Evolutionary conservation across 2,888 invertebrate species (phyloP).

Genomic region (Brachyptera risi): DNA sequence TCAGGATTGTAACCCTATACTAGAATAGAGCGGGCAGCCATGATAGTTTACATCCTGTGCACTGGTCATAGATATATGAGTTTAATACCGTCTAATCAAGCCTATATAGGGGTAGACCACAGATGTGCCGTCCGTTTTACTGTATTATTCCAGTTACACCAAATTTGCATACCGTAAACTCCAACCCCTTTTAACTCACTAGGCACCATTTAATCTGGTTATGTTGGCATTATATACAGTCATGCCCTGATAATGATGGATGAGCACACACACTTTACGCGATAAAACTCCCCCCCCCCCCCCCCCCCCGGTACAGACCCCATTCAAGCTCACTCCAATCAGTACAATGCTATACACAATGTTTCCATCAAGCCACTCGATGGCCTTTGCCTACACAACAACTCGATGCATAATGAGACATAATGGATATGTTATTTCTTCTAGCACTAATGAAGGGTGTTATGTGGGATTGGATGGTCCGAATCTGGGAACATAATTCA

Average conservation of each 20-base stretch:
- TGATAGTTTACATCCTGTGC: too few species aligned
- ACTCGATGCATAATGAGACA: too few species aligned
- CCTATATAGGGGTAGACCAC: not conserved
- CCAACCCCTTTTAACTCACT: conserved; percentile 21
- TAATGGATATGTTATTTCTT: too few species aligned
- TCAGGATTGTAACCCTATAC: too few species aligned
- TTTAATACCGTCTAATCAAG: conserved; percentile 17
- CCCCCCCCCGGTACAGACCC: too few species aligned
- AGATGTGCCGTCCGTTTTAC: conserved; percentile 23
- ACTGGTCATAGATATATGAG: conserved; percentile 9
- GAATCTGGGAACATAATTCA: too few species aligned
- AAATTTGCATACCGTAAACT: conserved; percentile 25
- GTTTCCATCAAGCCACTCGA: not conserved
- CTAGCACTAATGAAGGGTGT: too few species aligned
- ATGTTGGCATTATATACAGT: conserved; percentile 16
- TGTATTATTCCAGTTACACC: conserved; percentile 22
- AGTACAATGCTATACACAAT: conserved; percentile 15
- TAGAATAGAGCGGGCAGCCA: too few species aligned
- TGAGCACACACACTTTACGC: conserved; percentile 20
- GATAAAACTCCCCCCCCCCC: conserved; percentile 18
- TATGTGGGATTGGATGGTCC: too few species aligned
- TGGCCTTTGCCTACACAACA: too few species aligned
- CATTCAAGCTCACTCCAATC: conserved; percentile 2
- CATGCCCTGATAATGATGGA: conserved; percentile 18
- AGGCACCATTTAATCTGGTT: conserved; percentile 22